Conservation (phyloP, 2,888 invertebrate species). For the Pseudolycoriella hygida region DNA sequence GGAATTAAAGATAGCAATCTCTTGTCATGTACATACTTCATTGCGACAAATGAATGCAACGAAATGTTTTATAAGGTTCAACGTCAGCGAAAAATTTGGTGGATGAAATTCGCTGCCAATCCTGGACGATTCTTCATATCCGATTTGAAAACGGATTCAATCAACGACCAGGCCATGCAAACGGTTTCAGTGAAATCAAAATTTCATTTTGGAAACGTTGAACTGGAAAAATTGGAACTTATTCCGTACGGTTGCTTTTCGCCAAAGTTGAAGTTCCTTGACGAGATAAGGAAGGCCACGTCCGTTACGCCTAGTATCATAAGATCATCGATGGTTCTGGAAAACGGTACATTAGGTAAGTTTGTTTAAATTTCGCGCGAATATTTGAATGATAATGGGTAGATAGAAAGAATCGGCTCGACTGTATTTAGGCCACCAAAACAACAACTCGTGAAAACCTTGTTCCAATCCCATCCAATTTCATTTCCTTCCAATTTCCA, state of each 20-base stretch:
- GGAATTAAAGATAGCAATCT: neutral
- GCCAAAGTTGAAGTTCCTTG: neutral
- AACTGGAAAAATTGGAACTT: constrained; percentile 42
- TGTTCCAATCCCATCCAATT: no score
- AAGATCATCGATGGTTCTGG: constrained; percentile 20
- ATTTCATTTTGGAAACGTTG: constrained; percentile 41
- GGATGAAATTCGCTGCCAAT: constrained; percentile 60
- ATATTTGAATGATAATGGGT: no score
- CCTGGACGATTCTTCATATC: constrained; percentile 49
- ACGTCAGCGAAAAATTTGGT: constrained; percentile 64
- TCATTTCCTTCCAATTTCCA: no score
- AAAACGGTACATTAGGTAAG: constrained; percentile 20
- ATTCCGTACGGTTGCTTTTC: constrained; percentile 16
- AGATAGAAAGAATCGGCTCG: no score
- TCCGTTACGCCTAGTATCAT: constrained; percentile 17
- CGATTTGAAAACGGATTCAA: constrained; percentile 32
- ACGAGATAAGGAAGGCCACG: constrained; percentile 2
- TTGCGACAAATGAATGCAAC: constrained; percentile 24
- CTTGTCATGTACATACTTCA: constrained; percentile 18
- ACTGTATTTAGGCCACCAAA: no score
- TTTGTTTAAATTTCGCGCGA: neutral
- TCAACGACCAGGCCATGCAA: constrained; percentile 26
- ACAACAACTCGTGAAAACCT: no score
- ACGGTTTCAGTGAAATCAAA: constrained; percentile 44
- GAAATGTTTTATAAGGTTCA: constrained; percentile 59